Base-by-base conservation (phyloP, 2,888 invertebrate species). In the Tenthredo mesomela region DNA sequence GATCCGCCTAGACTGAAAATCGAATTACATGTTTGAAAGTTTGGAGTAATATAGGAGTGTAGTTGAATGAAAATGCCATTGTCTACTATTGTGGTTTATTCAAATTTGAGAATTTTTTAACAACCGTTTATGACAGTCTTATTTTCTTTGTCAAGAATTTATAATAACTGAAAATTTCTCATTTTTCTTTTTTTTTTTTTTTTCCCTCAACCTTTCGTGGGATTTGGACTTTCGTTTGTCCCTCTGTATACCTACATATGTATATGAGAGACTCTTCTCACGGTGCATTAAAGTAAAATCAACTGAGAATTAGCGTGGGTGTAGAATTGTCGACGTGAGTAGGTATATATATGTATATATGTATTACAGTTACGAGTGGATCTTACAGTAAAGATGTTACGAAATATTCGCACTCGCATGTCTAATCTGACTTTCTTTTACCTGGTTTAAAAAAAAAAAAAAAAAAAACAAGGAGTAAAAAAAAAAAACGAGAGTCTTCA, bases 401-500 rank as follows among this genome's bases (percentile, higher is more conserved):
- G 80, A 80, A 80, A 80, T 61, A 50, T 54, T 47, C 77, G 54
- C 29, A 47, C 25, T 80, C 61, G 80, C 61, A 25, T 61, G 61
- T 80, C 37, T 80, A 58, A 58, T 80, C 37, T 40, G 33, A 80
- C 80, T 80, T 80, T 80, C 80, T 80, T 80, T 61, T 80, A 15
- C 33, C 43, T 47, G 21, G 47, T 25, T 54, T n/a, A n/a, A 7
- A 7, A 18, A 18, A 50, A 18, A 50, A 47, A 15, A 47, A 47
- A 25, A 70, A 25, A 70, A 9, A 70, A n/a, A n/a, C n/a, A 33
- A 33, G 29, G 29, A 33, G 33, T 15, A 25, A 25, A 47, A 25
- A 70, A 47, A 70, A 10, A 70, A 5, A 50, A 70, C 37, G 73
- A 73, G 43, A 47, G 25, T 75, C 47, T 75, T 75, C 75, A 47